These are phyloP conservation scores for Mus spicilegus DNA, from an alignment of 2,113 vertebrate genomes.

Conservation along the genomic window DNA sequence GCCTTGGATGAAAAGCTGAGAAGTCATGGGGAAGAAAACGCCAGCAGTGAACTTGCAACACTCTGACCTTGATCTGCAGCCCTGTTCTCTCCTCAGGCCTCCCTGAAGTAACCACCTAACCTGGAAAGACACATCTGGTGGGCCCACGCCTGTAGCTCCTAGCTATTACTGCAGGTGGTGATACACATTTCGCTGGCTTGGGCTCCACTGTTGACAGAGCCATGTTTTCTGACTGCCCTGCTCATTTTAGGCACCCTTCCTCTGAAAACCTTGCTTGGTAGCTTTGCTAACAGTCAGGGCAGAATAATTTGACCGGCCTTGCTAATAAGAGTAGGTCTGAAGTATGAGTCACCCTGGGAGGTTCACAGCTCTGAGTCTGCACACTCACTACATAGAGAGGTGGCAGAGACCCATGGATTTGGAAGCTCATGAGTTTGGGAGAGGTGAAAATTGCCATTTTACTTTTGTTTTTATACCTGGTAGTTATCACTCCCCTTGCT, in stretches of 20 bases:
- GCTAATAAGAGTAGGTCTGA: background rate
- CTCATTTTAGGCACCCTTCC: background rate
- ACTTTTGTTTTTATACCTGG: background rate
- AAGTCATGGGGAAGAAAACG: background rate
- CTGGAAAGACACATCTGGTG: background rate
- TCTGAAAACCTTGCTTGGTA: background rate
- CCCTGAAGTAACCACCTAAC: background rate
- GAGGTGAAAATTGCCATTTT: background rate
- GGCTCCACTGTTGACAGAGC: background rate
- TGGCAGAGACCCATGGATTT: background rate
- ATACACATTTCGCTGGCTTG: background rate
- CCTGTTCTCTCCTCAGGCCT: background rate
- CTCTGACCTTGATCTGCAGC: background rate
- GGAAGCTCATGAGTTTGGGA: background rate
- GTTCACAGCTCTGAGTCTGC: rapidly evolving
- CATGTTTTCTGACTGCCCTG: background rate
- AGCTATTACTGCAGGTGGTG: background rate
- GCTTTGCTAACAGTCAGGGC: background rate
- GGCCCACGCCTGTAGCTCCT: background rate
- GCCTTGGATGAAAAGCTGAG: background rate
- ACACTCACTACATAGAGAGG: background rate
- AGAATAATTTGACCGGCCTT: background rate
- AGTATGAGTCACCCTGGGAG: rapidly evolving
- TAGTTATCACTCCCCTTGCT: background rate
- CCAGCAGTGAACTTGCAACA: rapidly evolving